A percentile compares a stretch with the other conserved stretches of the same genome.
Conservation (phyloP, 2,888 invertebrate genomes). For the Omphaloscelis lunosa region DNA sequence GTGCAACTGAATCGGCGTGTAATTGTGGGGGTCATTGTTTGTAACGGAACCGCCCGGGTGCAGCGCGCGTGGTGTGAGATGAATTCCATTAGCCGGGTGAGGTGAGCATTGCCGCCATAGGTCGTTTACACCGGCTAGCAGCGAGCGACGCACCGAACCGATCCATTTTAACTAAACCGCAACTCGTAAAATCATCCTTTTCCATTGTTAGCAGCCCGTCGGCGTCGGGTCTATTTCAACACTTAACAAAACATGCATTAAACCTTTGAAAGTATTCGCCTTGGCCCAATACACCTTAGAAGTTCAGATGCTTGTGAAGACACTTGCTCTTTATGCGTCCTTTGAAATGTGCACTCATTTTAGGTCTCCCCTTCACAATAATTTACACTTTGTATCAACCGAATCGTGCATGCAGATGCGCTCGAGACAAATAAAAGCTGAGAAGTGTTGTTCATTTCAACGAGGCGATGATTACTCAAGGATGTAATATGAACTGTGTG, state of each 20-base stretch:
- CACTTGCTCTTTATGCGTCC: constrained; percentile 70
- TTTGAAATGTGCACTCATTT: constrained; percentile 66
- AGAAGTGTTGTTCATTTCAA: constrained; percentile 49
- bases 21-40: constrained; percentile 84
- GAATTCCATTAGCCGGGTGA: constrained; percentile 84
- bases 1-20: constrained; percentile 79
- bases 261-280: constrained; percentile 77
- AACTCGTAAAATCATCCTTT: constrained; percentile 49
- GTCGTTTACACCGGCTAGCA: constrained; percentile 76
- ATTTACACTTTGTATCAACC: constrained; percentile 48
- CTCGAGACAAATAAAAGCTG: constrained; percentile 50
- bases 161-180: constrained; percentile 52
- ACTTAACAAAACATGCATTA: constrained; percentile 30
- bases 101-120: constrained; percentile 68
- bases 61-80: constrained; percentile 81
- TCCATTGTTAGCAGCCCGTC: constrained; percentile 34
- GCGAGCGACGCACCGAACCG: constrained; percentile 63
- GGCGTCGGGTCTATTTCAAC: constrained; percentile 46
- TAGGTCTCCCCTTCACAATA: constrained; percentile 66
- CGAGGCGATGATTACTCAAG: constrained; percentile 74
- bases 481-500: constrained; percentile 70
- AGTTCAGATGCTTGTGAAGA: constrained; percentile 69
- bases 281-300: constrained; percentile 77
- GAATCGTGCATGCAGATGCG: constrained; percentile 53
- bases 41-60: constrained; percentile 81